Conservation (phyloP, 2,888 invertebrate species). For the Belgica antarctica region DNA sequence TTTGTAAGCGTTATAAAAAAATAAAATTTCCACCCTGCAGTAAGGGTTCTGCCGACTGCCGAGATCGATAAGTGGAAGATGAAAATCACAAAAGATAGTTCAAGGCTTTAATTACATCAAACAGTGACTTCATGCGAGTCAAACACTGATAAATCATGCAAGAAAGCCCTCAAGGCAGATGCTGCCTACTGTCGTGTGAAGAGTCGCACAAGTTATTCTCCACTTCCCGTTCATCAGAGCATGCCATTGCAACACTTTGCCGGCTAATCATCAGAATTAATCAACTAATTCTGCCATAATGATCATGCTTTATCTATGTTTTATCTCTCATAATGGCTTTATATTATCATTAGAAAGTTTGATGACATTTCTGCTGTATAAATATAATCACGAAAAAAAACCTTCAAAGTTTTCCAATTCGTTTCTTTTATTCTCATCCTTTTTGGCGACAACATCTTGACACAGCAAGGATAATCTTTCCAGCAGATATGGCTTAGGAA, state of each 20-base stretch:
- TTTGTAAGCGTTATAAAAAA: too few species aligned
- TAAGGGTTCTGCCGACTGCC: too few species aligned
- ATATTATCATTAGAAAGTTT: constrained; percentile 25
- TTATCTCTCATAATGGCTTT: constrained; percentile 22
- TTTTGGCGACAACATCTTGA: not conserved
- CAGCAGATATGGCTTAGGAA: too few species aligned
- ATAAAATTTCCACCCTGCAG: too few species aligned
- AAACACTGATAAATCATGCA: not conserved
- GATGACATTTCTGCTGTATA: not conserved
- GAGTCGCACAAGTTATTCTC: not conserved
- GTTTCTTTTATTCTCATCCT: not conserved
- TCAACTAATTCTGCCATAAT: constrained; percentile 31
- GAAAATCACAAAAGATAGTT: constrained; percentile 10
- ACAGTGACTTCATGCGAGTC: constrained; percentile 4
- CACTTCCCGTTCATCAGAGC: not conserved
- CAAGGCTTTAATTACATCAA: constrained; percentile 22
- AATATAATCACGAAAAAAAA: not conserved
- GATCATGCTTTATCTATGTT: constrained; percentile 33
- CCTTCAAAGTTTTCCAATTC: not conserved
- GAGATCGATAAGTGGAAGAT: constrained; percentile 35
- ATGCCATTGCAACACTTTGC: not conserved
- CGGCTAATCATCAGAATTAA: constrained; percentile 34
- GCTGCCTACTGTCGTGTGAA: not conserved
- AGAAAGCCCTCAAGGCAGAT: not conserved
- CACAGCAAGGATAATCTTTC: too few species aligned